Evolutionary conservation across 2,797 vertebrate species (phyloP).

Genomic region (Acrossocheilus wenchowensis): DNA sequence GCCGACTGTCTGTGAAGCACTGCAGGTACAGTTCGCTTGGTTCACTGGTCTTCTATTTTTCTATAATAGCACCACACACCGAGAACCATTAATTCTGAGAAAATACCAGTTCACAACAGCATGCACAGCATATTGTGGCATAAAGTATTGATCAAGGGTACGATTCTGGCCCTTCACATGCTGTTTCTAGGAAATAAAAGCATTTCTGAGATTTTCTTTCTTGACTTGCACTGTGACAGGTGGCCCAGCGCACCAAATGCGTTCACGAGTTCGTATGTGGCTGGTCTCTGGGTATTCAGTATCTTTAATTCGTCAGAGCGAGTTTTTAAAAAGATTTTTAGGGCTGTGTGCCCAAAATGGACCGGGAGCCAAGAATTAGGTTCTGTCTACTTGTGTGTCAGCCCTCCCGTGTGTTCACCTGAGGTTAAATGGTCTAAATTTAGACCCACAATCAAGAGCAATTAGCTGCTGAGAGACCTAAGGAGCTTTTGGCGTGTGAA

Average conservation of each 20-base stretch:
- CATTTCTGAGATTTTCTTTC: neutral
- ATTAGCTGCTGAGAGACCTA: constrained; percentile 72
- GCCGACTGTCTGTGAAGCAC: neutral
- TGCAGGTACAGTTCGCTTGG: neutral
- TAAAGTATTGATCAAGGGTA: neutral
- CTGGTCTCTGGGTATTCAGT: neutral
- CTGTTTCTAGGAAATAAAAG: constrained; percentile 22
- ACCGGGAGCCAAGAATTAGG: constrained; percentile 67
- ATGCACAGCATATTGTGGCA: neutral
- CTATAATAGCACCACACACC: neutral
- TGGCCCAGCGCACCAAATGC: neutral
- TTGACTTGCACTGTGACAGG: constrained; percentile 5
- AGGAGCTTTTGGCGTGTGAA: constrained; percentile 68
- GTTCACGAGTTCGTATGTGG: neutral
- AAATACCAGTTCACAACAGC: constrained; percentile 4
- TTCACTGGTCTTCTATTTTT: neutral
- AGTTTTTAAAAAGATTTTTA: constrained; percentile 44
- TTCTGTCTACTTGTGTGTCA: constrained; percentile 73
- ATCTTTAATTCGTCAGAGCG: neutral
- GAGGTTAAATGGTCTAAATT: constrained; percentile 80
- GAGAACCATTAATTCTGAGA: neutral
- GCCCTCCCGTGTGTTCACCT: constrained; percentile 79
- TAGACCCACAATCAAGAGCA: constrained; percentile 82
- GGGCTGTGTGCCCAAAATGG: constrained; percentile 59
- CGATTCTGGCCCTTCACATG: neutral